phyloP scores from a whole-genome alignment of 2,888 invertebrate species.

The Agapostemon virescens region DNA sequence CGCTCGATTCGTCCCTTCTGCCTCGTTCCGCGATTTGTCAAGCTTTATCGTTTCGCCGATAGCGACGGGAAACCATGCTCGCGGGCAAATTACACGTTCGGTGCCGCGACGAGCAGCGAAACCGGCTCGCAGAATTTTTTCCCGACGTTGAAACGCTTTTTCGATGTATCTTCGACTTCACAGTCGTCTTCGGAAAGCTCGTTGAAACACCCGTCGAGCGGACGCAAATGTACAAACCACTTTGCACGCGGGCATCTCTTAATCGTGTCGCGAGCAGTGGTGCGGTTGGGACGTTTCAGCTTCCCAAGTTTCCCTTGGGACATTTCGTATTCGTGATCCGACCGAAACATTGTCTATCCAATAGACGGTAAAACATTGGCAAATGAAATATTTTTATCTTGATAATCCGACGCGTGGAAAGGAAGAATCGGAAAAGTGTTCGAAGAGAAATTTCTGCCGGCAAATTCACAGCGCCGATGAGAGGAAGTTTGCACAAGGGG shows the following conservation, averaged over 20 bases:
- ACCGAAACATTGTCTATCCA: too few species aligned
- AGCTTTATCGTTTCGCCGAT: constrained; percentile 24
- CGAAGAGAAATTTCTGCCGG: not conserved
- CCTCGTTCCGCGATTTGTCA: not conserved
- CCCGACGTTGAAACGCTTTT: not conserved
- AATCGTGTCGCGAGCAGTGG: not conserved
- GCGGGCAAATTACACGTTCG: constrained; percentile 17
- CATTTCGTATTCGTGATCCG: too few species aligned
- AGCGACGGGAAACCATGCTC: not conserved
- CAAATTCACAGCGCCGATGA: not conserved
- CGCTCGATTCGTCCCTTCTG: constrained; percentile 5
- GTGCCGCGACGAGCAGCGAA: not conserved
- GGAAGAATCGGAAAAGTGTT: not conserved
- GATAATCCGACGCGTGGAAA: too few species aligned
- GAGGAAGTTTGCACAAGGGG: not conserved
- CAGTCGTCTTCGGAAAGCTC: not conserved
- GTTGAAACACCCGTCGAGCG: too few species aligned
- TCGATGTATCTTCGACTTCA: not conserved
- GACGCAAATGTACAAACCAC: too few species aligned
- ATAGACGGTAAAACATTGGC: too few species aligned
- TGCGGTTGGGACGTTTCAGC: too few species aligned
- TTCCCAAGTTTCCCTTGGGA: too few species aligned
- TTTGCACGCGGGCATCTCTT: not conserved
- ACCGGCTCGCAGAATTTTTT: not conserved
- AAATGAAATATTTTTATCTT: too few species aligned